Evolutionary conservation across 2,113 vertebrate species (phyloP), one percentile per base, ranked within the genome.

Genomic region (Glaucomys volans): DNA sequence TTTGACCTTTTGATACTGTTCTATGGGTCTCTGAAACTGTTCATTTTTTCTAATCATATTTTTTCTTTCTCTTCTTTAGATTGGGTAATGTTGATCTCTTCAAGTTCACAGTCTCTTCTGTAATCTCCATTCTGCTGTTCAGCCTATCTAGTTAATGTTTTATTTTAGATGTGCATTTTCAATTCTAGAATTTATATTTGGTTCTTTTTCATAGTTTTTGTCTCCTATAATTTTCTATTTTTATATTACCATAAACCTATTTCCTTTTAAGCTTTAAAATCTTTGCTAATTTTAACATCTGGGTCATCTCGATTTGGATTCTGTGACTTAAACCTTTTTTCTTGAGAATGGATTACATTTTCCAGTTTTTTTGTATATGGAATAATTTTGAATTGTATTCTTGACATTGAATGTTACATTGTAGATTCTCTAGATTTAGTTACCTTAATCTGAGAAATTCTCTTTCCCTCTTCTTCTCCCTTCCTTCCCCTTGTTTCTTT

Each of bases 311-410:
- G 42, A 22, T 79, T 90, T 93, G 12, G 14, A 83, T 37, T 95
- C 86, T 84, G 37, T 85, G 50, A 18, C n/a, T 93, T 93, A 47
- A 47, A 26, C 4, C 32, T 50, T 77, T 74, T 83, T 85, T 52
- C 64, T 77, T 64, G 47, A 72, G 26, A 88, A 77, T 89, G 44
- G 10, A 24, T 90, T 20, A 57, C 6, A 62, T 75, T 87, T 90
- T 83, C 30, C 20, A 40, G 1, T 71, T 88, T 76, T 24, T 85
- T 91, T 91, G n/a, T 93, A 26, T 87, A 7, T 64, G 44, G 12
- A 42, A 7, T 93, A 87, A 85, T 93, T 96, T 93, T 76, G 37
- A 32, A 20, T 93, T 91, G 37, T 91, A 42, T 89, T 96, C 74
- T 95, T 67, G 24, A 85, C 44, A 52, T 69, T 76, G 42, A 47